Evolutionary conservation across 2,113 vertebrate species (phyloP).

Genomic region (Pterocles orientalis): DNA sequence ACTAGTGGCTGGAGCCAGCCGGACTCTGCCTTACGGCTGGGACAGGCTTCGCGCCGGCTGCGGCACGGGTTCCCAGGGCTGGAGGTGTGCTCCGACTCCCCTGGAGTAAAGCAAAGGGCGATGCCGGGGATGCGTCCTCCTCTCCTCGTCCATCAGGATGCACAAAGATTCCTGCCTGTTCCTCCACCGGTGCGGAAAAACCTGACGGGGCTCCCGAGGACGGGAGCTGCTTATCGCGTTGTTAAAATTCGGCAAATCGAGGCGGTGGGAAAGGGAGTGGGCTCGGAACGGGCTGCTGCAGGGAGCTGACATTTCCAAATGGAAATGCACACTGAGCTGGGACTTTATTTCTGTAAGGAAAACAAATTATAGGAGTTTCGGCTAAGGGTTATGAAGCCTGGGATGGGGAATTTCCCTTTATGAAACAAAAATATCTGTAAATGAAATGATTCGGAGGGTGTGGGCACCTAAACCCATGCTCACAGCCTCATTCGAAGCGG

Average conservation of each 20-base stretch:
- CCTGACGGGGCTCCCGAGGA: rapidly evolving
- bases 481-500: rapidly evolving
- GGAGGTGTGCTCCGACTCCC: rapidly evolving
- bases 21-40: not conserved
- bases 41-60: too few species aligned
- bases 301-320: not conserved
- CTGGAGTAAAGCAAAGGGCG: not conserved
- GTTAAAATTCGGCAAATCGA: not conserved
- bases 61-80: rapidly evolving
- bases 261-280: not conserved
- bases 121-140: not conserved
- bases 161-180: not conserved
- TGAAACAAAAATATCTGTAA: not conserved
- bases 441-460: not conserved
- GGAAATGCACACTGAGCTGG: rapidly evolving
- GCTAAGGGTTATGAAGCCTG: not conserved
- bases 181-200: rapidly evolving
- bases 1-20: not conserved
- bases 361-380: not conserved
- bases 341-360: not conserved
- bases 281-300: not conserved
- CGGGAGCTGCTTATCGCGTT: rapidly evolving
- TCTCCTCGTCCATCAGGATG: rapidly evolving
- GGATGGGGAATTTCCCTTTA: not conserved
- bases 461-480: not conserved